Evolutionary conservation across 2,113 vertebrate genomes (phyloP).

Genomic region (Dipodomys stephensi): DNA sequence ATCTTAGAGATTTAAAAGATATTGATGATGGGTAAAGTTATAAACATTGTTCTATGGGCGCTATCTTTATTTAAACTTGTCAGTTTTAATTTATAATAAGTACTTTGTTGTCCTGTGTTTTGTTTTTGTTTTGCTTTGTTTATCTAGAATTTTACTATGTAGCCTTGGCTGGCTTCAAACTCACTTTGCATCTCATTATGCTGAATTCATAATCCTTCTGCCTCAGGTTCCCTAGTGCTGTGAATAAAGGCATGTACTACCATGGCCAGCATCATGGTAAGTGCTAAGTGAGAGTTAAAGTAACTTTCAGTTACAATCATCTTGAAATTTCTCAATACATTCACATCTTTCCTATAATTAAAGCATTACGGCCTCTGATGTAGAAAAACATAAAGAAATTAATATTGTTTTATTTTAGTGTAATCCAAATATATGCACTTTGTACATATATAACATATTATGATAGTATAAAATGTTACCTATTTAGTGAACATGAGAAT

Average conservation of each 20-base stretch:
- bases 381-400: neutral
- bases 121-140: neutral
- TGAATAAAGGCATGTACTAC: neutral
- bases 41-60: neutral
- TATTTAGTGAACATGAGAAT: slow-evolving; percentile 18
- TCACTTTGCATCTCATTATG: no score
- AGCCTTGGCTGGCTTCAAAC: neutral
- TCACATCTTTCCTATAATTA: neutral
- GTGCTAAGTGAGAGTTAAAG: neutral
- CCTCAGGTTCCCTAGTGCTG: neutral
- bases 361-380: neutral
- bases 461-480: no score
- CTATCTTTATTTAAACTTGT: neutral
- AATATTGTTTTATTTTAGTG: neutral
- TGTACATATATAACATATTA: no score
- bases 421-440: neutral
- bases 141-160: no score
- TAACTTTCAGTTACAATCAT: neutral
- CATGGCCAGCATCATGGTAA: neutral
- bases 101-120: no score
- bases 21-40: neutral
- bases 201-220: neutral
- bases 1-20: neutral
- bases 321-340: slow-evolving; percentile 4
- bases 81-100: neutral